Conservation (phyloP, 2,797 vertebrate species). For the Gambelia wislizenii region DNA sequence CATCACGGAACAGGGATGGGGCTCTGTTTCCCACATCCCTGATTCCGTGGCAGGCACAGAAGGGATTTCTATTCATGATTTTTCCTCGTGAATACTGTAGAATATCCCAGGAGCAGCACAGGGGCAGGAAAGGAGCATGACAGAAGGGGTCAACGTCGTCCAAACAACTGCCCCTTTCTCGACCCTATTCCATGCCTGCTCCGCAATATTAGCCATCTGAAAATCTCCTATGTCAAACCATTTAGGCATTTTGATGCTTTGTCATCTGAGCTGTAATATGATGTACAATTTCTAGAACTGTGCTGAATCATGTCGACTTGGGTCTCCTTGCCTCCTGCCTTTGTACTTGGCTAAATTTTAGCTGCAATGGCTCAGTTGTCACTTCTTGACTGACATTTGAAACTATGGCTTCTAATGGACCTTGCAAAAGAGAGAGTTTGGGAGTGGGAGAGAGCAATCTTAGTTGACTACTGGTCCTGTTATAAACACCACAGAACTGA, state of each 20-base stretch:
- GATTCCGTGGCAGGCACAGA: no score
- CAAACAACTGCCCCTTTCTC: no score
- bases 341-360: constrained; percentile 13
- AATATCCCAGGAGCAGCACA: no score
- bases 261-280: background rate
- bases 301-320: background rate
- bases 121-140: no score
- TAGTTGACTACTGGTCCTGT: background rate
- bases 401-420: background rate
- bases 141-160: no score
- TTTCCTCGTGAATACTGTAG: no score
- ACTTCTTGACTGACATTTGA: background rate
- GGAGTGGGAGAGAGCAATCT: background rate
- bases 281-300: background rate
- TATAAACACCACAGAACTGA: background rate
- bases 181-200: no score
- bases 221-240: background rate
- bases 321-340: background rate
- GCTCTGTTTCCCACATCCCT: no score
- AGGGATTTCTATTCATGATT: no score
- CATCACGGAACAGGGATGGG: no score
- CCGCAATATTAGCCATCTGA: no score
- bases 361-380: background rate
- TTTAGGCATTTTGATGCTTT: background rate
- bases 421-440: background rate